Conservation (phyloP, 2,113 vertebrate genomes). For the Fulica atra region DNA sequence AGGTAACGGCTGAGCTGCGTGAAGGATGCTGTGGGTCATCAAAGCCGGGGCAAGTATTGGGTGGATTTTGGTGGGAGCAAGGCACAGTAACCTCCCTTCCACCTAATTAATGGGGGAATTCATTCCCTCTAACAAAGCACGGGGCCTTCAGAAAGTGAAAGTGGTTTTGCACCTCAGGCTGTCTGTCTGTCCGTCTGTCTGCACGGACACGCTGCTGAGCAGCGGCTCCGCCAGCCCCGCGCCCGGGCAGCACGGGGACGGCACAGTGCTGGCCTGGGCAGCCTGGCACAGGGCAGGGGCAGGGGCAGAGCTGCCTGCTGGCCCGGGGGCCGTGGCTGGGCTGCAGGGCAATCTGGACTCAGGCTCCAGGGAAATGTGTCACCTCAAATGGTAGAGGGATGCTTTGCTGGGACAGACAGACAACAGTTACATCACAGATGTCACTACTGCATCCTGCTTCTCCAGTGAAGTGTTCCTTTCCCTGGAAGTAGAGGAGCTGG, state of each 20-base stretch:
- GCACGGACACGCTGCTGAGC: too few relatives aligned
- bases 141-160: neutral
- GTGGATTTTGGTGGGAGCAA: rapidly evolving
- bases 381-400: neutral
- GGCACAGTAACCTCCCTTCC: neutral
- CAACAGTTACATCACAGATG: neutral
- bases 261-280: neutral
- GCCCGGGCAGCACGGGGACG: neutral
- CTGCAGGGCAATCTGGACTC: too few relatives aligned
- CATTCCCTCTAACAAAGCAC: neutral
- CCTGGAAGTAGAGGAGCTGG: neutral
- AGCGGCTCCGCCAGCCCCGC: rapidly evolving
- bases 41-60: neutral
- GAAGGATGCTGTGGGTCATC: neutral
- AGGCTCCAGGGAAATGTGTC: neutral
- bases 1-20: neutral
- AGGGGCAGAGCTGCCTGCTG: neutral
- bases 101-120: too few relatives aligned
- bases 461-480: neutral
- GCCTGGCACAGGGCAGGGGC: too few relatives aligned
- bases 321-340: neutral
- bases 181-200: neutral
- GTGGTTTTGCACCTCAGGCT: rapidly evolving
- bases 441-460: neutral
- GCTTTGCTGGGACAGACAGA: neutral